A percentile compares a stretch with the other conserved stretches of the same genome.
Evolutionary conservation across 2,797 vertebrate species (phyloP).

Genomic region (Sebastes reedi): DNA sequence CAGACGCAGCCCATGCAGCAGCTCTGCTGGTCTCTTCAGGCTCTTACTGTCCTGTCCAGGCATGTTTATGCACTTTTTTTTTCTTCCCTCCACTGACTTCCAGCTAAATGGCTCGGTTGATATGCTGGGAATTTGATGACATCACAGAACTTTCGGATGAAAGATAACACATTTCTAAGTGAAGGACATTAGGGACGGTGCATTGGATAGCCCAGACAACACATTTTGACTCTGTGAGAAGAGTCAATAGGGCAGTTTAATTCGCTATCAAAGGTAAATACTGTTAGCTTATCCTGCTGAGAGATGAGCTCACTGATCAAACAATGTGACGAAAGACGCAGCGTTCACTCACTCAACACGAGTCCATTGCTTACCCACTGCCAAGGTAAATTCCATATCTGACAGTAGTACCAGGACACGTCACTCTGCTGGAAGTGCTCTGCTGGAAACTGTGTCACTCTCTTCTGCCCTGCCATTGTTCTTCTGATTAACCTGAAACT

Average conservation of each 20-base stretch:
- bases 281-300: not conserved
- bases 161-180: not conserved
- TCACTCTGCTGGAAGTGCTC: not conserved
- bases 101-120: slow-evolving; percentile 25
- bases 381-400: slow-evolving; percentile 9
- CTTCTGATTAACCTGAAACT: slow-evolving; percentile 43
- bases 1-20: slow-evolving; percentile 15
- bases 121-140: slow-evolving; percentile 65
- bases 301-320: slow-evolving; percentile 29
- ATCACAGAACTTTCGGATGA: slow-evolving; percentile 19
- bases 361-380: not conserved
- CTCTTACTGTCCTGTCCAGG: slow-evolving; percentile 42
- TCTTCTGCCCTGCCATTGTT: slow-evolving; percentile 13
- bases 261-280: slow-evolving; percentile 28
- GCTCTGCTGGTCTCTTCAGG: slow-evolving; percentile 18
- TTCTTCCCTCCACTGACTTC: slow-evolving; percentile 2
- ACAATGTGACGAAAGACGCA: not conserved
- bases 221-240: not conserved
- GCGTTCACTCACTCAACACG: not conserved
- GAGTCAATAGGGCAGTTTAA: slow-evolving; percentile 11
- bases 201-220: not conserved
- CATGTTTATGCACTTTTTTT: slow-evolving; percentile 40
- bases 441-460: not conserved
- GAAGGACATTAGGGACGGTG: not conserved
- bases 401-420: not conserved